Conservation (phyloP, 64 coral and sea anemone genomes). For the Dendronephthya gigantea region DNA sequence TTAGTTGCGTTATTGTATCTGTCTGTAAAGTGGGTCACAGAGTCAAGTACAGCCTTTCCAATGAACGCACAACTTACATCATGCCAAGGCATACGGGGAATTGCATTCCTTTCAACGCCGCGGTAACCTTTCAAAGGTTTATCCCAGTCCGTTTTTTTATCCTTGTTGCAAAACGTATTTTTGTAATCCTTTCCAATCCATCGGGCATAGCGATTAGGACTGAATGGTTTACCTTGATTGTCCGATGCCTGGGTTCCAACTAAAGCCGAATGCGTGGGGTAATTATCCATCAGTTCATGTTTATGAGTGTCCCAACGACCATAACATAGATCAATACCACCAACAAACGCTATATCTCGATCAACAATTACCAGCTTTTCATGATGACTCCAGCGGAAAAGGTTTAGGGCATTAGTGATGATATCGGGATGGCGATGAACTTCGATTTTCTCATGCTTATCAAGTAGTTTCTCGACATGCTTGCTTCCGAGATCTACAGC, state of each 20-base stretch:
- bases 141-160: constrained; percentile 6
- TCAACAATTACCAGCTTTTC: constrained; percentile 42
- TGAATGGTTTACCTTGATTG: neutral
- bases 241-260: neutral
- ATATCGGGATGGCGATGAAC: constrained; percentile 27
- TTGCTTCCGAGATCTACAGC: constrained; percentile 29
- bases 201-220: constrained; percentile 1
- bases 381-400: constrained; percentile 40
- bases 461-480: constrained; percentile 4
- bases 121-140: constrained; percentile 26
- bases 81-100: too few species aligned
- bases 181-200: constrained; percentile 50
- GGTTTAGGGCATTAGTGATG: neutral
- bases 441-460: constrained; percentile 30
- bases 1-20: constrained; percentile 26
- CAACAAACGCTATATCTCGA: constrained; percentile 38
- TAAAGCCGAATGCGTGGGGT: neutral
- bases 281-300: constrained; percentile 27
- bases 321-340: constrained; percentile 35
- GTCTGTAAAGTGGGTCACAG: constrained; percentile 17
- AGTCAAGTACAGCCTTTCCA: constrained; percentile 22
- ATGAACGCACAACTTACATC: constrained; percentile 18
- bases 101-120: constrained; percentile 17
- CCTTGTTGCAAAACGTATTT: constrained; percentile 29
- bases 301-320: constrained; percentile 36